A percentile compares a stretch with the other conserved stretches of the same genome.
Evolutionary conservation across 2,797 vertebrate species (phyloP).

Genomic region (Arremon aurantiirostris): DNA sequence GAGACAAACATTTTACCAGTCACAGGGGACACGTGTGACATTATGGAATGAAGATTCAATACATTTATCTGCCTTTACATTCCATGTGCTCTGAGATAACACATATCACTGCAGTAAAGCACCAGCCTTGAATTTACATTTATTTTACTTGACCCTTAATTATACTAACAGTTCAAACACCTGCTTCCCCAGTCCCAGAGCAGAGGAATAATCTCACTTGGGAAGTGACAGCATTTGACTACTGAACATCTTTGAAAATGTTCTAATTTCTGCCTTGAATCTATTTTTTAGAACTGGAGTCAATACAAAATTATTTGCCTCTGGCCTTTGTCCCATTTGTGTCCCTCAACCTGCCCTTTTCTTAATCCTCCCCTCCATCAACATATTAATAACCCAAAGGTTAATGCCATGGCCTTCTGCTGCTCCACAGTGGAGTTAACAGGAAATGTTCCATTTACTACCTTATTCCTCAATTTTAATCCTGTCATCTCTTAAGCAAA

Average conservation of each 20-base stretch:
- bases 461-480: neutral
- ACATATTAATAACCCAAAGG: conserved; percentile 40
- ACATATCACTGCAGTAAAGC: neutral
- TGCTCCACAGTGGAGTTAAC: neutral
- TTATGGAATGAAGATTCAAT: neutral
- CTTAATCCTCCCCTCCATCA: conserved; percentile 44
- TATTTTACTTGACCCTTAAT: neutral
- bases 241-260: neutral
- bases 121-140: neutral
- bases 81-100: neutral
- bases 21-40: fast-evolving
- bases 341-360: conserved; percentile 28
- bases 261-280: neutral
- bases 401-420: neutral
- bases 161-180: neutral
- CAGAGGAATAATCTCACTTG: neutral
- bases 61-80: neutral
- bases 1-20: neutral
- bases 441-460: neutral
- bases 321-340: neutral
- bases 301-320: conserved; percentile 14
- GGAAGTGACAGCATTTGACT: neutral
- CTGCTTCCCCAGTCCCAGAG: neutral
- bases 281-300: neutral
- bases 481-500: neutral